Evolutionary conservation across 2,888 invertebrate species (phyloP).

Genomic region (Orgyia antiqua): DNA sequence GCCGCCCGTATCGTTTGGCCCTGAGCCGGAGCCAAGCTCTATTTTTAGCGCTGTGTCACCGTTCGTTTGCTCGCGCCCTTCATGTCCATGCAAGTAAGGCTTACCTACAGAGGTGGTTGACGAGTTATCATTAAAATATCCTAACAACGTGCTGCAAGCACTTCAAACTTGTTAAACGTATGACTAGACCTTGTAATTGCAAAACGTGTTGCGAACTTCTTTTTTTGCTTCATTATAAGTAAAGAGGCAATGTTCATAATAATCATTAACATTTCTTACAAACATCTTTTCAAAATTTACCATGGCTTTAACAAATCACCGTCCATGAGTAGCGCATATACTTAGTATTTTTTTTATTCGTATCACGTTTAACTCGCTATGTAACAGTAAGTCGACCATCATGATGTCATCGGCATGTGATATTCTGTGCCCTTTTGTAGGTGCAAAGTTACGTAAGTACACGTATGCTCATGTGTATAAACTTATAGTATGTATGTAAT

Average conservation of each 20-base stretch:
- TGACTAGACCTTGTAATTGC: conserved; percentile 11
- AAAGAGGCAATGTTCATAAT: conserved; percentile 8
- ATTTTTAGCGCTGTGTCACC: conserved; percentile 77
- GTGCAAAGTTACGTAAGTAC: conserved; percentile 41
- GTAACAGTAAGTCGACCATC: conserved; percentile 61
- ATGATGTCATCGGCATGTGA: conserved; percentile 70
- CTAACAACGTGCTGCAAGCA: conserved; percentile 22
- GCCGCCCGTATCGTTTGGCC: conserved; percentile 44
- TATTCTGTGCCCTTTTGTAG: conserved; percentile 50
- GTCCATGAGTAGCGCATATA: conserved; percentile 20
- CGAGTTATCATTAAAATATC: conserved; percentile 24
- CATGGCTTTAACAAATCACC: conserved; percentile 17
- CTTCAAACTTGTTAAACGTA: conserved; percentile 20
- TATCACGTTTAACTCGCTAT: conserved; percentile 54
- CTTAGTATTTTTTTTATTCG: conserved; percentile 40
- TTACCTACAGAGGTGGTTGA: conserved; percentile 27
- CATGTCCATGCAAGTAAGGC: conserved; percentile 31
- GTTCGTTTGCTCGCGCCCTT: conserved; percentile 46
- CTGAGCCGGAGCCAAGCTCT: conserved; percentile 51
- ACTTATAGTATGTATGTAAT: conserved; percentile 7
- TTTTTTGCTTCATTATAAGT: conserved; percentile 9
- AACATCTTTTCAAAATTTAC: conserved; percentile 14
- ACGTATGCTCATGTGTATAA: conserved; percentile 7
- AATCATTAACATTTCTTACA: conserved; percentile 16
- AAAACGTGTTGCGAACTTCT: conserved; percentile 9